These are phyloP conservation scores for Crotalus horridus DNA, from an alignment of 2,113 vertebrate species.

Conservation along the genomic window DNA sequence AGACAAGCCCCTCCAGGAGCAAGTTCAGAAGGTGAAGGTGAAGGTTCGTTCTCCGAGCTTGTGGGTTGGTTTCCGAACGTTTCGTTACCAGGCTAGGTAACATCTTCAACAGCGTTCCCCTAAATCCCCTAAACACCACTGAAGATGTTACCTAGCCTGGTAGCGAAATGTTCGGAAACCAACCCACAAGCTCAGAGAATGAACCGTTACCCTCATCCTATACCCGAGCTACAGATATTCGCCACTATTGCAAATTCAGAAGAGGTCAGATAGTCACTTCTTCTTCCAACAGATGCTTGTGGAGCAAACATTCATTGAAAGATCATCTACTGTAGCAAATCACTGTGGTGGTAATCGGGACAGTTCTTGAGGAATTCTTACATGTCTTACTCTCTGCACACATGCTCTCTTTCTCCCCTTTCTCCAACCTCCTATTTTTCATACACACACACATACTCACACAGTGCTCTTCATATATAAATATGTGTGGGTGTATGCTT, in stretches of 20 bases:
- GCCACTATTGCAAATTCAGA: neutral
- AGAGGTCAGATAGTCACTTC: neutral
- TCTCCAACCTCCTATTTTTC: too few relatives aligned
- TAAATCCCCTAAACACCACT: too few relatives aligned
- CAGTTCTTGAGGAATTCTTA: neutral
- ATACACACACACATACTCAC: neutral
- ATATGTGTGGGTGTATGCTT: neutral
- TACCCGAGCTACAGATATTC: too few relatives aligned
- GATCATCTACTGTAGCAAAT: neutral
- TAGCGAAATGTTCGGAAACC: too few relatives aligned
- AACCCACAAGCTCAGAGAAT: too few relatives aligned
- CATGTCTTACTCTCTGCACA: neutral
- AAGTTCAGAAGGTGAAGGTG: neutral
- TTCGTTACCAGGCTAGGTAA: too few relatives aligned
- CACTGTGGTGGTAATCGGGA: neutral
- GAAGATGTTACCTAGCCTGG: too few relatives aligned
- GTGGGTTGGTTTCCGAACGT: too few relatives aligned
- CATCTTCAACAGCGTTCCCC: too few relatives aligned
- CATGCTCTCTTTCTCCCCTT: neutral
- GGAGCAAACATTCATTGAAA: neutral
- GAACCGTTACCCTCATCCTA: too few relatives aligned
- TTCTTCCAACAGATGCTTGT: neutral
- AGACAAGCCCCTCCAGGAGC: fast-evolving
- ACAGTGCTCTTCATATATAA: neutral
- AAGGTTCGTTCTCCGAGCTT: too few relatives aligned